These are phyloP conservation scores for Aphis craccivora DNA, from an alignment of 1,140 invertebrate species.

Conservation along the genomic window DNA sequence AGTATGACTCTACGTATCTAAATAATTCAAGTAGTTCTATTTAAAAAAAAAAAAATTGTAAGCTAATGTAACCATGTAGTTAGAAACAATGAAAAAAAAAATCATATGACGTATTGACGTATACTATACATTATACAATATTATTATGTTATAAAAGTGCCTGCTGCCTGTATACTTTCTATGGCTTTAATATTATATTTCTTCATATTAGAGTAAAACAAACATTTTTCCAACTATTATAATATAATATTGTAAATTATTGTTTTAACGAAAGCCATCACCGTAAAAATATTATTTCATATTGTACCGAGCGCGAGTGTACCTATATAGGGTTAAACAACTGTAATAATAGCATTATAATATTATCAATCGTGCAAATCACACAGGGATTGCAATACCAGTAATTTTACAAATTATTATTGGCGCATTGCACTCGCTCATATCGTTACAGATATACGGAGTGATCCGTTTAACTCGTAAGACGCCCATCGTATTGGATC, in stretches of 20 bases:
- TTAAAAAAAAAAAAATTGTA: too few relatives aligned
- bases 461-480: background rate
- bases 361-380: too few relatives aligned
- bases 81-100: too few relatives aligned
- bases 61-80: too few relatives aligned
- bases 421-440: background rate
- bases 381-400: background rate
- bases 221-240: background rate
- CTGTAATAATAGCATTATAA: background rate
- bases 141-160: too few relatives aligned
- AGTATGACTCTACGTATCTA: too few relatives aligned
- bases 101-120: too few relatives aligned
- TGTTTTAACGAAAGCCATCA: background rate
- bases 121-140: too few relatives aligned
- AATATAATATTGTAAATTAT: background rate
- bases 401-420: background rate
- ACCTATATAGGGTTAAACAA: background rate
- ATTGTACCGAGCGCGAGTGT: background rate
- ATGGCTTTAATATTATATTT: background rate
- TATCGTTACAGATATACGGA: too few relatives aligned
- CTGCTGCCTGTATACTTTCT: too few relatives aligned
- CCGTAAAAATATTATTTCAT: background rate
- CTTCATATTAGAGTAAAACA: background rate
- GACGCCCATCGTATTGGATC: background rate
- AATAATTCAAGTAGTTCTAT: too few relatives aligned